phyloP scores from a whole-genome alignment of 2,888 invertebrate genomes.

The Scaptomyza polygonia region DNA sequence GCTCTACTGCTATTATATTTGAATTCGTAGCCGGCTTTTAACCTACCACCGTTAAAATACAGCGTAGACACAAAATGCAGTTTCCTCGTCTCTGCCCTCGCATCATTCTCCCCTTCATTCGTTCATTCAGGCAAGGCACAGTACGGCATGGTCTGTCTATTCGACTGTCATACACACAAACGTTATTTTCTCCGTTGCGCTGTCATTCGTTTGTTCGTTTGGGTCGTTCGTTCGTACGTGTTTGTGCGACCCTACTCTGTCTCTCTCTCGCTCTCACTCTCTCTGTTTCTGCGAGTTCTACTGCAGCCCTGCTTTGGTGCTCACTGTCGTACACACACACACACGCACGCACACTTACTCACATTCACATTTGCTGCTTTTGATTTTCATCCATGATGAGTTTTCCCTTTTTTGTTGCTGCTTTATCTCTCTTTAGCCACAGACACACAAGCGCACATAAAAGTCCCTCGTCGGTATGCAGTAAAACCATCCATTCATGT shows the following conservation, averaged over 20 bases:
- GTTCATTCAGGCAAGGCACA: too few species aligned
- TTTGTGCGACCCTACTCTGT: conserved; percentile 68
- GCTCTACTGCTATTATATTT: conserved; percentile 21
- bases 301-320: conserved; percentile 54
- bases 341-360: neutral
- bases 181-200: conserved; percentile 36
- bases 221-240: conserved; percentile 35
- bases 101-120: conserved; percentile 2
- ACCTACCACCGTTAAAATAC: conserved; percentile 62
- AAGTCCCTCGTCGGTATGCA: conserved; percentile 51
- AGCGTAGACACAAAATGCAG: conserved; percentile 20
- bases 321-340: neutral
- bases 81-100: conserved; percentile 12
- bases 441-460: conserved; percentile 33
- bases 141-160: conserved; percentile 1
- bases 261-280: conserved; percentile 23
- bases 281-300: conserved; percentile 62
- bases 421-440: conserved; percentile 54
- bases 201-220: conserved; percentile 40
- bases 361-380: conserved; percentile 63
- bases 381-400: conserved; percentile 80
- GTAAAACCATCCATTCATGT: conserved; percentile 80
- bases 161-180: conserved; percentile 24
- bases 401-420: conserved; percentile 68
- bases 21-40: conserved; percentile 66